These are phyloP conservation scores for Mus musculus DNA, from an alignment of 2,113 vertebrate species.

Conservation along the genomic window GRCm39 chr13:80384001-80384500, in stretches of 20 bases:
- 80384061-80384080: slow-evolving; percentile 49
- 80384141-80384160: neutral
- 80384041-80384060: slow-evolving; percentile 69
- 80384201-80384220: slow-evolving; percentile 11
- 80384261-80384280: slow-evolving; percentile 20
- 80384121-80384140: slow-evolving; percentile 41
- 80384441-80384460: neutral
- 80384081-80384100: slow-evolving; percentile 68
- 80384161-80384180: slow-evolving; percentile 26
- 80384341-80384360: neutral
- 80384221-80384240: neutral
- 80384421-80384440: slow-evolving; percentile 32
- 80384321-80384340: neutral
- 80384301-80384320: slow-evolving; percentile 16
- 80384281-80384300: neutral
- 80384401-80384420: neutral
- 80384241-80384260: neutral
- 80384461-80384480: neutral
- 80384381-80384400: neutral
- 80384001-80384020: slow-evolving; percentile 75
- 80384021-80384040: slow-evolving; percentile 61
- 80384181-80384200: neutral
- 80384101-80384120: slow-evolving; percentile 66
- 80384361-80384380: neutral
- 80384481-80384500: neutral